Evolutionary conservation across 2,888 invertebrate genomes (phyloP).

Genomic region (Eucriotettix oculatus): DNA sequence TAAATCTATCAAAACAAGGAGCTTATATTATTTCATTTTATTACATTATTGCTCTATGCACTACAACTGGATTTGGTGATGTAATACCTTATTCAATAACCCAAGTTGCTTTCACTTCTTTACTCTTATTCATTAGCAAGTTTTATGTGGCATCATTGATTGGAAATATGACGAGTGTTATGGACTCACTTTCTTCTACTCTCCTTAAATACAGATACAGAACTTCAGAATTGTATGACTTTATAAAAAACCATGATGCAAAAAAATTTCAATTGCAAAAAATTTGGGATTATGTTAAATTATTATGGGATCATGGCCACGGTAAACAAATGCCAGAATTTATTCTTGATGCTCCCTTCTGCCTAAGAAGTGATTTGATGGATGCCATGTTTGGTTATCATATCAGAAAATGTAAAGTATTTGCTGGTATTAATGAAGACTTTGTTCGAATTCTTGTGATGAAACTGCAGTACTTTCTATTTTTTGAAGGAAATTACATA

Average conservation of each 20-base stretch:
- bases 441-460: conserved; percentile 17
- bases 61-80: conserved; percentile 35
- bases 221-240: conserved; percentile 32
- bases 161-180: conserved; percentile 36
- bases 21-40: conserved; percentile 27
- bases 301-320: conserved; percentile 34
- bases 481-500: conserved; percentile 16
- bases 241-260: conserved; percentile 31
- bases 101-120: conserved; percentile 32
- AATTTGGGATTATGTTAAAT: conserved; percentile 35
- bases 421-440: conserved; percentile 16
- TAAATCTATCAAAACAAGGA: too few species aligned
- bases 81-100: conserved; percentile 30
- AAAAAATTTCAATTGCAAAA: conserved; percentile 35
- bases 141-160: conserved; percentile 36
- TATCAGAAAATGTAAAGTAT: conserved; percentile 14
- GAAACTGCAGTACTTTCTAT: conserved; percentile 12
- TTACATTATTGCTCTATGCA: conserved; percentile 33
- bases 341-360: conserved; percentile 15
- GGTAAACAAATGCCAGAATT: conserved; percentile 25
- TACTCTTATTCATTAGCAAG: conserved; percentile 31
- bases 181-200: conserved; percentile 32
- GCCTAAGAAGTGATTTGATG: conserved; percentile 16
- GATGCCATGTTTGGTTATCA: conserved; percentile 17
- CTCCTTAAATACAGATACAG: conserved; percentile 34